Conservation (phyloP, 2,113 vertebrate species). For the Dasyornis broadbenti region DNA sequence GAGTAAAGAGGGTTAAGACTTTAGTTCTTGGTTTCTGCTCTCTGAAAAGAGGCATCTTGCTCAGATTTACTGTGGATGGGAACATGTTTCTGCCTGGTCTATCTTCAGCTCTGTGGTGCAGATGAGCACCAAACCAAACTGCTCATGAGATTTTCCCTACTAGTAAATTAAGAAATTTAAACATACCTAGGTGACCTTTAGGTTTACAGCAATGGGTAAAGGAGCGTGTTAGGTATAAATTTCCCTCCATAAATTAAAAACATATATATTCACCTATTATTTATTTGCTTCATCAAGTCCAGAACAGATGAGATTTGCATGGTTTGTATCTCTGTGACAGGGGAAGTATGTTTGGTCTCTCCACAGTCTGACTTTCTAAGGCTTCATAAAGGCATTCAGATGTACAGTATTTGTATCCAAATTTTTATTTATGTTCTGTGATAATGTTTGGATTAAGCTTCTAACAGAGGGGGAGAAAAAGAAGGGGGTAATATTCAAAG, state of each 20-base stretch:
- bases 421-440: background rate
- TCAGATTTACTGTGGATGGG: background rate
- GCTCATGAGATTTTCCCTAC: background rate
- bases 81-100: background rate
- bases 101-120: background rate
- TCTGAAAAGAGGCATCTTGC: background rate
- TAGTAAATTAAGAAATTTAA: background rate
- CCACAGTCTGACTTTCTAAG: background rate
- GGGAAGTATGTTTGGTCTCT: background rate
- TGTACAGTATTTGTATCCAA: background rate
- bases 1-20: background rate
- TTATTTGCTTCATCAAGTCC: background rate
- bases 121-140: background rate
- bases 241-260: background rate
- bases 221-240: background rate
- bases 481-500: background rate
- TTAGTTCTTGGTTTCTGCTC: background rate
- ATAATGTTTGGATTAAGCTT: background rate
- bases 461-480: background rate
- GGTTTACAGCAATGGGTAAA: background rate
- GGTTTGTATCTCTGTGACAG: background rate
- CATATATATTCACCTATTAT: background rate
- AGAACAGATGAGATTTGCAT: background rate
- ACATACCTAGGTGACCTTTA: background rate
- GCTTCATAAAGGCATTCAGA: background rate